Evolutionary conservation across 2,113 vertebrate species (phyloP).

Genomic region (Lophochroa leadbeateri): DNA sequence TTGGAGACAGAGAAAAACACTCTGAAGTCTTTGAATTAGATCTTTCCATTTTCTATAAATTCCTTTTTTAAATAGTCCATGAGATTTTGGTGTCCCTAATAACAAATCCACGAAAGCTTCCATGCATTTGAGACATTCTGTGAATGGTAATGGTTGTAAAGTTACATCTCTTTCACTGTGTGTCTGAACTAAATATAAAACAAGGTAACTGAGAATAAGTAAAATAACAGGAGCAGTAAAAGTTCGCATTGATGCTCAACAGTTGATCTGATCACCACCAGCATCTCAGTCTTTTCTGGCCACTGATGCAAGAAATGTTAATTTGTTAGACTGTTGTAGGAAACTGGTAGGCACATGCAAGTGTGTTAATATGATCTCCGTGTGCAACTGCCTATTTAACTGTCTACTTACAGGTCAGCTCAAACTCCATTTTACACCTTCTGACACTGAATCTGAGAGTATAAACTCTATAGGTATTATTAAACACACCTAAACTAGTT

Average conservation of each 20-base stretch:
- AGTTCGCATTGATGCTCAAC: neutral
- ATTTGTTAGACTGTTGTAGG: neutral
- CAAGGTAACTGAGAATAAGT: neutral
- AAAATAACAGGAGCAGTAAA: neutral
- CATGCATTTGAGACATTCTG: neutral
- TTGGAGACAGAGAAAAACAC: neutral
- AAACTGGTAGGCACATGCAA: too few relatives aligned
- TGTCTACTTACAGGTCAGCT: neutral
- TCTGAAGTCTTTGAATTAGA: neutral
- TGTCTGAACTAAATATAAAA: neutral
- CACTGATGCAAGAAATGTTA: neutral
- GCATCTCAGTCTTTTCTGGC: neutral
- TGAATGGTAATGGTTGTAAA: neutral
- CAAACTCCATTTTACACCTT: neutral
- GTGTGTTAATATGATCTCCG: neutral
- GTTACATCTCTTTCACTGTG: accelerated
- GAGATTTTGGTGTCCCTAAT: neutral
- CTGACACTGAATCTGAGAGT: neutral
- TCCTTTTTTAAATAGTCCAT: neutral
- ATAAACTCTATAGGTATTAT: neutral
- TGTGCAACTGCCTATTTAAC: neutral
- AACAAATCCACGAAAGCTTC: neutral
- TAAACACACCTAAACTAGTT: neutral
- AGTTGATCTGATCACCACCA: neutral
- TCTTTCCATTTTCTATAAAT: neutral